Evolutionary conservation across 2,113 vertebrate genomes (phyloP), one percentile per base, ranked within the genome.

Genomic region (Myodes glareolus): DNA sequence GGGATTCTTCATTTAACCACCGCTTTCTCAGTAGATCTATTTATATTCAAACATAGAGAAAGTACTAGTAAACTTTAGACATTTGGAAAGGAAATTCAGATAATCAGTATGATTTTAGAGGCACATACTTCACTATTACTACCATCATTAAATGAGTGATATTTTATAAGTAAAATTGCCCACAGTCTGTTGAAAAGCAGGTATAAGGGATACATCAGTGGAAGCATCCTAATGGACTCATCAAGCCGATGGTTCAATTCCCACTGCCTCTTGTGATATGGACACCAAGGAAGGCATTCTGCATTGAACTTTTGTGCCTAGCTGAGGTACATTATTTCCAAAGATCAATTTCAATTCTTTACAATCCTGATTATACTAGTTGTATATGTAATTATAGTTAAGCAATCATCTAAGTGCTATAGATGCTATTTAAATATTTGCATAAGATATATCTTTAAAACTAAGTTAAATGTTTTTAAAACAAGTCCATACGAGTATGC

Each of bases 381-480:
- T 89, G 31, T 87, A 55, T 45, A 31, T 4, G 3, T 45, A 67
- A 50, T 31, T 88, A 10, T 36, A 86, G 70, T 76, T 82, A 88
- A 21, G 3, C 68, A 39, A 93, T 73, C 36, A 87, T 9, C 68
- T 70, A 92, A 82, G 87, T 93, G 80, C 23, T 94, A 50, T 14
- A 19, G 61, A 95, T 10, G 21, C 21, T 89, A 21, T 47, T 76
- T 87, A 67, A 89, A 73, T 58, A 63, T 55, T 75, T 87, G 14
- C 27, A 61, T 82, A 39, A 61, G 23, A 61, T 50, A 11, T 11
- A 10, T 89, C 27, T 76, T 80, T 81, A 86, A 97, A 93, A 96
- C 27, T 92, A 84, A 27, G 39, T 75, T 92, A 39, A 92, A 47
- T 90, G 17, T n/a, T 95, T 93, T 88, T 23, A 94, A 94, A 97